phyloP scores from a whole-genome alignment of 2,113 vertebrate genomes.

The Pteronura brasiliensis region DNA sequence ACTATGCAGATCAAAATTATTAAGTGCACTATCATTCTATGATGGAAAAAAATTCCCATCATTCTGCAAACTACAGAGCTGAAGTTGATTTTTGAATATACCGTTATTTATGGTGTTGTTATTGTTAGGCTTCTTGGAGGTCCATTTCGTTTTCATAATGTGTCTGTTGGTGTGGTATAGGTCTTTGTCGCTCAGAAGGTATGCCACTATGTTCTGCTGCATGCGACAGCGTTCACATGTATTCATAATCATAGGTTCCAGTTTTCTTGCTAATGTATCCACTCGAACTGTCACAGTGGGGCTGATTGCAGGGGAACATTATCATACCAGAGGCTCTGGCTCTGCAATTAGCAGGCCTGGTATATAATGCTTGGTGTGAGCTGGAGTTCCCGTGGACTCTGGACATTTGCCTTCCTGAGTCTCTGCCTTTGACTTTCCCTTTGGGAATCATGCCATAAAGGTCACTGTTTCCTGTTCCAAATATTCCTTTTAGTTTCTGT shows the following conservation, averaged over 20 bases:
- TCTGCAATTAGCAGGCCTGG: background rate
- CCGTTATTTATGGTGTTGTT: background rate
- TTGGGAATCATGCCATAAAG: constrained; percentile 49
- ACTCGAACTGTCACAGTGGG: background rate
- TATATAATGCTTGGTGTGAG: background rate
- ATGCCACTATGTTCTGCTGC: background rate
- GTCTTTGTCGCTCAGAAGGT: background rate
- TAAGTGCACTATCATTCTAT: constrained; percentile 14
- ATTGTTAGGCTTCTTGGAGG: background rate
- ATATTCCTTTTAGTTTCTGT: constrained; percentile 62
- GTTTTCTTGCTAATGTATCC: background rate
- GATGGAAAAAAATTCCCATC: background rate
- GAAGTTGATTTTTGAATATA: background rate
- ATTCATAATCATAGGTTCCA: background rate
- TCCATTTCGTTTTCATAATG: background rate
- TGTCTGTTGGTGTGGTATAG: background rate
- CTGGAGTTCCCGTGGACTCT: background rate
- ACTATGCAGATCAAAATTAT: background rate
- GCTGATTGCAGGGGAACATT: background rate
- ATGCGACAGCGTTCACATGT: background rate
- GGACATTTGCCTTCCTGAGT: background rate
- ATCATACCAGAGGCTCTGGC: background rate
- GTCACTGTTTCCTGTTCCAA: constrained; percentile 49
- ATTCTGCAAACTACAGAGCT: background rate
- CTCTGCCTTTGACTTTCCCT: constrained; percentile 17